Base-by-base conservation (phyloP, 2,888 invertebrate genomes). In the Notodonta dromedarius region DNA sequence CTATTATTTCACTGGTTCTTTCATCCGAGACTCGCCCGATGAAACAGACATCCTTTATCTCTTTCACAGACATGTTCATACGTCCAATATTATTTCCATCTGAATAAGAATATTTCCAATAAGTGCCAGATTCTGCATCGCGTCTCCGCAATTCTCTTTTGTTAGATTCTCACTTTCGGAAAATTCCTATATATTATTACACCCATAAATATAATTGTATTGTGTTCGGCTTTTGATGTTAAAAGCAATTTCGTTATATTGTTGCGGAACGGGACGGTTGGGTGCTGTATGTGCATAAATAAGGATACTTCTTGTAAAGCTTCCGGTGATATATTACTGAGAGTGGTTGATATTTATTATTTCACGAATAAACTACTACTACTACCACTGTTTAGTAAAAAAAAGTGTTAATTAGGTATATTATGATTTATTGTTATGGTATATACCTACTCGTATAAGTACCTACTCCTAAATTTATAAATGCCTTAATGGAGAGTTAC, bases 61-160 rank as follows among this genome's bases (percentile, higher is more conserved):
- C 72, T 76, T 78, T 77, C 74, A 65, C 78, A 79, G 78, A 77
- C 81, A 80, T 82, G 86, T 88, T 88, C 84, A 85, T 85, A 87
- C 83, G 84, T 84, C 82, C 83, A 79, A 89, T 85, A 88, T 87
- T 86, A 85, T 85, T 88, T 89, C 87, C 88, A 79, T 70, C 66
- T 84, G 82, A 85, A 84, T 86, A 83, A 85, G 86, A 85, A 89
- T 86, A 89, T 90, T 89, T 90, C 80, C 89, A 91, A 90, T 90
- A 90, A 86, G 85, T 80, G 81, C 70, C 74, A 70, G 77, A 82
- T 76, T 83, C 80, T 79, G 75, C 79, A 83, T 83, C 80, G 77
- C 76, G 79, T 79, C 78, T 73, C 73, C 71, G 61, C 65, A 74
- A 78, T 77, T 81, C 78, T 74, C 74, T 79, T 79, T 71, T 73